Base-by-base conservation (phyloP, 2,888 invertebrate genomes). In the Sthenelais limicola region DNA sequence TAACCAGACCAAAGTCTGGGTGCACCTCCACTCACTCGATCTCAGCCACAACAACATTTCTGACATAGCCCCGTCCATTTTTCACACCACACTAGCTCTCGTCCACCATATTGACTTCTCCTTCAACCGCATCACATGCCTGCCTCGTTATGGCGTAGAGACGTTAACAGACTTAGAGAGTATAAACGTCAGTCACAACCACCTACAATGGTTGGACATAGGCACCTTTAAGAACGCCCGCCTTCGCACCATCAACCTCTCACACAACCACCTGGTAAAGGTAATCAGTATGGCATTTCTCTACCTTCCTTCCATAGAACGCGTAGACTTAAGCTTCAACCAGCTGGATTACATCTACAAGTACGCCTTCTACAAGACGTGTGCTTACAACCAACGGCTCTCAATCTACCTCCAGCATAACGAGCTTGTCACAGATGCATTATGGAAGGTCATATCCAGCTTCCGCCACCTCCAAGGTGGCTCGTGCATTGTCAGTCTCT, bases 281-380 rank as follows among this genome's bases (percentile, higher is more conserved):
- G 48, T 78, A 28, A 78, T 78, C 56, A 76, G 76, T 68, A 78
- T 78, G 78, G 68, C 77, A 26, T 78, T 78, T 38, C 76, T 78
- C 18, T 78, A 76, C 48, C 43, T 77, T 18, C 78, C 78, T 5
- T 47, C 47, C 33, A 67, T 78, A 21, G 26, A 67, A 15, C 5
- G 18, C 15, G 52, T 78, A 4, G 74, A 78, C 62, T 58, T 78
- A 3, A 70, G 70, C 47, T 26, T 76, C 73, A 78, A 78, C 56
- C 35, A 74, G 30, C 54, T 78, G n/a, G 72, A 69, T 18, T 78
- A 76, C 68, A 69, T 78, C 33, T 78, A 78, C 73, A 76, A 72
- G 52, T 74, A 73, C 28, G 76, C 76, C 18, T 78, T 78, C 68
- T 78, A 78, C 58, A 73, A 70, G 35, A 73, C 76, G 18, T 78